These are phyloP conservation scores for Erynnis tages DNA, from an alignment of 2,888 invertebrate species.

Conservation along the genomic window DNA sequence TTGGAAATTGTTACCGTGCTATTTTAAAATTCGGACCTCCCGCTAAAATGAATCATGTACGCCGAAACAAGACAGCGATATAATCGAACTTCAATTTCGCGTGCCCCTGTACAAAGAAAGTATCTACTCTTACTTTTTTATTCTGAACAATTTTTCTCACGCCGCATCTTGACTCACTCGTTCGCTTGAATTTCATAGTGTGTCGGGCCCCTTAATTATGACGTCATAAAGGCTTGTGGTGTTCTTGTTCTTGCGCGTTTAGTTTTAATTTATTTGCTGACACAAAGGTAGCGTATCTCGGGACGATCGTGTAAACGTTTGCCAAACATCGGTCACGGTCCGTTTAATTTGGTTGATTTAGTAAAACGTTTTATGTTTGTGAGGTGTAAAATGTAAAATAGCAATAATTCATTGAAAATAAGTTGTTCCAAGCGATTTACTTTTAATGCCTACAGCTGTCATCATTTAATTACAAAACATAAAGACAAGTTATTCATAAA, in stretches of 20 bases:
- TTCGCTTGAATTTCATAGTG: constrained; percentile 51
- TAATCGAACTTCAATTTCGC: constrained; percentile 65
- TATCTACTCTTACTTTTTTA: constrained; percentile 77
- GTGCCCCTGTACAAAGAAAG: constrained; percentile 72
- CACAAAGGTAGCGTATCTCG: constrained; percentile 54
- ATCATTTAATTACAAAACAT: no score
- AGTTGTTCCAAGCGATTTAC: no score
- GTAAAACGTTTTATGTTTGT: constrained; percentile 22
- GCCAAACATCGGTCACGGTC: constrained; percentile 37
- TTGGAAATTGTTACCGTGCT: constrained; percentile 66
- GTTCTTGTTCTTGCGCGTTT: constrained; percentile 52
- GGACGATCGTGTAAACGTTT: constrained; percentile 49
- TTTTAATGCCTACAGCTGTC: no score
- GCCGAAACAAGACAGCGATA: constrained; percentile 60
- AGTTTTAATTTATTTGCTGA: constrained; percentile 61
- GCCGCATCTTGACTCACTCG: constrained; percentile 59
- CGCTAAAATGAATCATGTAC: constrained; percentile 68
- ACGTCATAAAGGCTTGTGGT: constrained; percentile 60
- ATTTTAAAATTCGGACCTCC: constrained; percentile 66
- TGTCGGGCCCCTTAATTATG: constrained; percentile 67
- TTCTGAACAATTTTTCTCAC: constrained; percentile 63
- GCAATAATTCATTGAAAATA: no score
- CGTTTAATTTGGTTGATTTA: constrained; percentile 36
- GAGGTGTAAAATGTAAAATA: constrained; percentile 1
- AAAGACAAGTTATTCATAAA: no score